Evolutionary conservation across 2,797 vertebrate species (phyloP), one percentile per base, ranked within the genome.

Genomic region (Acanthurus tractus): DNA sequence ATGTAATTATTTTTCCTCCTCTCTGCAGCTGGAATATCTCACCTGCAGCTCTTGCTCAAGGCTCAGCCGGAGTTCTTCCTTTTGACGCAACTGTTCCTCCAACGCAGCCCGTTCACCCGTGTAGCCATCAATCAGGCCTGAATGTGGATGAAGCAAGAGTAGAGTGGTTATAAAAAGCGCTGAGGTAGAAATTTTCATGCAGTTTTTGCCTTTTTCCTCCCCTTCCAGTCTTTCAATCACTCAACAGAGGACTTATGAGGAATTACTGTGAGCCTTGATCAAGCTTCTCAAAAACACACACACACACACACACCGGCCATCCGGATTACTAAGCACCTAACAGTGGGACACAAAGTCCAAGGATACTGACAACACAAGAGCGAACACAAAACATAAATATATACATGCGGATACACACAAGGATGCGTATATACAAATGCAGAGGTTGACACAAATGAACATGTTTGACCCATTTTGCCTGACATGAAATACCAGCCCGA

Each of bases 81-180:
- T 98, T 89, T 98, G 96, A 81, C 94, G 96, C 53, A 98, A 93
- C 59, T 96, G 96, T 64, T 96, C 96, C 93, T 99, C 97, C 92
- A 97, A 87, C n/a, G 89, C 88, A 6, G 94, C 91, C 82, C 96
- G 96, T 90, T 99, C 98, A 63, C 95, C 98, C 12, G 96, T 95
- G 89, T 99, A 99, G 53, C 97, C 96, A 89, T 99, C 98, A 89
- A 99, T 96, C 88, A 99, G 76, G 84, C 96, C 98, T 99, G 74
- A 50, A 75, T 49, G 78, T 40, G 65, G 54, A 65, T 6, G 22
- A 46, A 55, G 25, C 8, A n/a, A 34, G 13, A 53, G 11, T 40
- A 46, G 13, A 4, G 73, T 4, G 2, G 18, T 63, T 70, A 53
- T 7, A 48, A 74, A 62, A 4, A 15, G 1, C 0, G 4, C 6